These are phyloP conservation scores for Beris morrisii DNA, from an alignment of 2,888 invertebrate genomes.

Conservation along the genomic window DNA sequence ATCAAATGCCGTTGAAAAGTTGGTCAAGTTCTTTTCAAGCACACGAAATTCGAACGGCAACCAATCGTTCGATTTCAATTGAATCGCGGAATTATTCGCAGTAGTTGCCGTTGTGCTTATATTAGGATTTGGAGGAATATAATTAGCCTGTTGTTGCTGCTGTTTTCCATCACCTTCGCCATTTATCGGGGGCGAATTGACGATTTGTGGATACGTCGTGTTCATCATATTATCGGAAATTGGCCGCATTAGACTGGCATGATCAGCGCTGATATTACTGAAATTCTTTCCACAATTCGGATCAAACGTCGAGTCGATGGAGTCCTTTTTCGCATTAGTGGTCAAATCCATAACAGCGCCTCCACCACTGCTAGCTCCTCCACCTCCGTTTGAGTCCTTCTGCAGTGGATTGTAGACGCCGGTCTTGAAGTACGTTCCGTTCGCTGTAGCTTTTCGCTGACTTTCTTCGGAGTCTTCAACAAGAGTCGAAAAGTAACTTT, in stretches of 20 bases:
- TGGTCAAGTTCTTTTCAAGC: conserved; percentile 44
- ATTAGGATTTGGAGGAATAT: too few relatives aligned
- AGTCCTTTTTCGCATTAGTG: conserved; percentile 20
- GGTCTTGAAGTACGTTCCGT: conserved; percentile 54
- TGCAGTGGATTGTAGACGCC: conserved; percentile 54
- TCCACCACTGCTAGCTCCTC: not conserved
- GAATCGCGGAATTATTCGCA: not conserved
- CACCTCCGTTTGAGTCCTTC: conserved; percentile 41
- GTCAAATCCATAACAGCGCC: not conserved
- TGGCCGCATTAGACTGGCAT: conserved; percentile 20
- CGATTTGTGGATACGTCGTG: not conserved
- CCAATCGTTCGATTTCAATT: conserved; percentile 34
- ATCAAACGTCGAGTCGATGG: conserved; percentile 25
- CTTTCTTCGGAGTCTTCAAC: conserved; percentile 53
- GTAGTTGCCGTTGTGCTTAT: not conserved
- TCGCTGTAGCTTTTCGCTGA: conserved; percentile 48
- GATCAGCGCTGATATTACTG: not conserved
- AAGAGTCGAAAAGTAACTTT: conserved; percentile 51
- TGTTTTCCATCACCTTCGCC: conserved; percentile 40
- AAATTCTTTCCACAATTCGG: conserved; percentile 12
- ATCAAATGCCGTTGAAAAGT: conserved; percentile 44
- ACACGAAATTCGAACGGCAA: conserved; percentile 45
- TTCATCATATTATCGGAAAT: not conserved
- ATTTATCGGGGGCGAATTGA: conserved; percentile 9
- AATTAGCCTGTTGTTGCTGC: not conserved